Evolutionary conservation across 2,888 invertebrate species (phyloP).

Genomic region (Muscina levida): DNA sequence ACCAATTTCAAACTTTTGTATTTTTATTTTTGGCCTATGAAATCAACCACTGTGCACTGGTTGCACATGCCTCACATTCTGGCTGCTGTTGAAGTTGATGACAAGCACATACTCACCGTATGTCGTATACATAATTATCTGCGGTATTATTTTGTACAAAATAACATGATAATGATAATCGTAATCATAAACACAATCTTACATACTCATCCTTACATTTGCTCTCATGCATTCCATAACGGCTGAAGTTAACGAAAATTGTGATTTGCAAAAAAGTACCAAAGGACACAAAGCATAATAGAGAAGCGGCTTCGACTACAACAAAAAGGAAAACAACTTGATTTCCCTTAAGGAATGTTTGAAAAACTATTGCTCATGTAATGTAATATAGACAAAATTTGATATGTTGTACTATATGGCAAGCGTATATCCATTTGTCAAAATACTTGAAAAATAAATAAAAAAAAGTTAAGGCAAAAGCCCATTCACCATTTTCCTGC

Average conservation of each 20-base stretch:
- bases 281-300: background rate
- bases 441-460: background rate
- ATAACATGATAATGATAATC: conserved; percentile 52
- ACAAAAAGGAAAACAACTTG: conserved; percentile 28
- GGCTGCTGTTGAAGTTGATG: background rate
- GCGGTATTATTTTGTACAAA: conserved; percentile 48
- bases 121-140: conserved; percentile 33
- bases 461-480: background rate
- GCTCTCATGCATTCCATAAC: background rate
- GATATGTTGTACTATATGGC: conserved; percentile 4
- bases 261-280: background rate
- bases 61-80: background rate
- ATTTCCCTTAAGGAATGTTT: conserved; percentile 32
- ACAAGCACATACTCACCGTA: background rate
- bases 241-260: background rate
- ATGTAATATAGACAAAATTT: conserved; percentile 13
- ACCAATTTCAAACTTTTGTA: too few relatives aligned
- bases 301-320: background rate
- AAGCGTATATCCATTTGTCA: conserved; percentile 11
- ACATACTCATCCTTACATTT: conserved; percentile 2
- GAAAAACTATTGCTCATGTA: background rate
- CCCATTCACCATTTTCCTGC: conserved; percentile 14
- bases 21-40: too few relatives aligned
- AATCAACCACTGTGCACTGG: too few relatives aligned
- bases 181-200: conserved; percentile 59